phyloP scores from a whole-genome alignment of 2,797 vertebrate genomes.

The Rhinichthys osculus region DNA sequence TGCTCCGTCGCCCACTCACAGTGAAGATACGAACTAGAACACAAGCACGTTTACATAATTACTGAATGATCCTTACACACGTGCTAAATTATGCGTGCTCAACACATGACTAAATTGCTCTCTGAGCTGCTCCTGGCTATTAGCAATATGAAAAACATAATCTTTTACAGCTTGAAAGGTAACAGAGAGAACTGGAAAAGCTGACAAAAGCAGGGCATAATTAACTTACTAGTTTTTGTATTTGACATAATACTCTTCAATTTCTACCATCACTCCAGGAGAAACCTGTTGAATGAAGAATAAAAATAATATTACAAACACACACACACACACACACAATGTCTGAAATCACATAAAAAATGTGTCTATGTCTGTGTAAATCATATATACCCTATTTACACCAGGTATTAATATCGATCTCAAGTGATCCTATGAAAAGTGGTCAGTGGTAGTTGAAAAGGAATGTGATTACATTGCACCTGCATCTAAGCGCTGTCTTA shows the following conservation, averaged over 20 bases:
- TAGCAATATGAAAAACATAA: conserved; percentile 12
- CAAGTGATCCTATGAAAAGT: neutral
- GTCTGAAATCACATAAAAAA: neutral
- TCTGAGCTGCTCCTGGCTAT: conserved; percentile 43
- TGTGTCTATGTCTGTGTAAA: neutral
- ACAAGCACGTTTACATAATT: conserved; percentile 41
- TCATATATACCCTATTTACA: neutral
- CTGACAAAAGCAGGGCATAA: neutral
- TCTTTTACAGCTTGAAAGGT: conserved; percentile 13
- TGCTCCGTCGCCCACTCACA: conserved; percentile 99
- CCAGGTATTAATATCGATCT: neutral
- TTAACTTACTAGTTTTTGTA: conserved; percentile 98
- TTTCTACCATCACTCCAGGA: conserved; percentile 88
- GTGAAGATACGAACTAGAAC: conserved; percentile 93
- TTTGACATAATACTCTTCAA: conserved; percentile 97
- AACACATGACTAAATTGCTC: conserved; percentile 41
- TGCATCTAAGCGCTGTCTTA: neutral
- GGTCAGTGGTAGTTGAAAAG: neutral
- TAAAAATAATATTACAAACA: neutral
- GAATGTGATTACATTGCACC: neutral
- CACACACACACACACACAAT: neutral
- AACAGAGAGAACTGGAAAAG: neutral
- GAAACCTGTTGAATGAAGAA: conserved; percentile 82
- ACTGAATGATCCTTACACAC: conserved; percentile 28
- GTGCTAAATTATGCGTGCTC: conserved; percentile 1